Evolutionary conservation across 1,140 invertebrate species (phyloP), one percentile per base, ranked within the genome.

Genomic region (Drosophila carrolli): DNA sequence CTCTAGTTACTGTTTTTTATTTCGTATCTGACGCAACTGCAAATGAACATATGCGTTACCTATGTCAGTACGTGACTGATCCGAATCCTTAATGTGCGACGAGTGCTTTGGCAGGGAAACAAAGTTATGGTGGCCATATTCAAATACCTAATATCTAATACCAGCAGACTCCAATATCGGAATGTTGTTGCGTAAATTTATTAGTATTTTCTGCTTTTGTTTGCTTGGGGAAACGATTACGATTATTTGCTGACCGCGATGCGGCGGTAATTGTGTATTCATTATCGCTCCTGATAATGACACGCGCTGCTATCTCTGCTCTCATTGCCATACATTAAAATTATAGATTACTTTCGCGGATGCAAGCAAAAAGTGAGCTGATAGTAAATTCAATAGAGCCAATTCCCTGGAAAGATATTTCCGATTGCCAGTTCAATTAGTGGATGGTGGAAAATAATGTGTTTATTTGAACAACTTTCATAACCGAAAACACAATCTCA

Each of bases 191-290:
- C 58, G 59, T 51, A 16, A 68, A 68, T 68, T 67, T 68, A 68
- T 68, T 53, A 62, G 65, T 65, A 65, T 37, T 67, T 41, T 70
- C 51, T 40, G 67, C 19, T 40, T 57, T 47, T 70, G 43, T 70
- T 71, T 70, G 62, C n/a, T 48, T 54, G 16, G 48, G 35, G 16
- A 57, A 71, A 47, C 67, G 67, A 71, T 71, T 71, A 71, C 67
- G 67, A 70, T 56, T 71, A 78, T 81, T 77, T 73, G 58, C 67
- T 56, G 63, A 71, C 43, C 62, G 63, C 60, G 54, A 57, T 68
- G 63, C 57, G 63, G 60, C 78, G 67, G 70, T 85, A 85, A 86
- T 86, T 86, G 78, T 86, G 81, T 78, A 67, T 77, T 80, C 70
- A 85, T 86, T 85, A 85, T 85, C 82, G 54, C 27, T 50, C 11